Evolutionary conservation across 1,140 invertebrate genomes (phyloP).

Genomic region (Magallana ariakensis): DNA sequence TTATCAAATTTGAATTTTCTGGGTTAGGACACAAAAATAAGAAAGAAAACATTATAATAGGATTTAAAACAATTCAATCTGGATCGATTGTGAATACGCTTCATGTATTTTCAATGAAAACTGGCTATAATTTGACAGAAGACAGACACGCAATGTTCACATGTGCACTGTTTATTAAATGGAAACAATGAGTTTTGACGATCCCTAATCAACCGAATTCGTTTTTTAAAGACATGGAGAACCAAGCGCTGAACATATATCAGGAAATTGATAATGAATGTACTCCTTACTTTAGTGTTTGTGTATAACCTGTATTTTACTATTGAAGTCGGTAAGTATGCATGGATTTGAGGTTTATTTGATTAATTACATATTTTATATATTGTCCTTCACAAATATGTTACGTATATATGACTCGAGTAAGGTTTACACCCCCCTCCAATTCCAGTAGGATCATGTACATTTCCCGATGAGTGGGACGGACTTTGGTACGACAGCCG

Average conservation of each 20-base stretch:
- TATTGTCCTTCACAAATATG: too few relatives aligned
- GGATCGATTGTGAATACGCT: background rate
- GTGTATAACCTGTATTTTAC: background rate
- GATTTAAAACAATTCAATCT: background rate
- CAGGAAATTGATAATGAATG: background rate
- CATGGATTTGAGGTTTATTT: background rate
- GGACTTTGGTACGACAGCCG: conserved; percentile 54
- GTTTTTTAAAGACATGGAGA: background rate
- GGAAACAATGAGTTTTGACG: background rate
- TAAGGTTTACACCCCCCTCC: background rate
- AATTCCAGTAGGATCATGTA: conserved; percentile 46
- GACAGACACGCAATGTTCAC: too few relatives aligned
- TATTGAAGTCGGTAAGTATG: background rate
- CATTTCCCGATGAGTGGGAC: conserved; percentile 48
- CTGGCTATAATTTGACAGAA: too few relatives aligned
- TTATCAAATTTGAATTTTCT: too few relatives aligned
- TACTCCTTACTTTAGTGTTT: background rate
- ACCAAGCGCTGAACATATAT: too few relatives aligned
- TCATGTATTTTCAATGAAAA: background rate
- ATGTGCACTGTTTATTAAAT: background rate
- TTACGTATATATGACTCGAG: too few relatives aligned
- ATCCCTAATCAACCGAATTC: background rate
- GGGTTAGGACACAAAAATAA: background rate
- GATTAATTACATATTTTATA: background rate
- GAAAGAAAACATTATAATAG: background rate